phyloP scores from a whole-genome alignment of 2,113 vertebrate species.

The Procavia capensis region DNA sequence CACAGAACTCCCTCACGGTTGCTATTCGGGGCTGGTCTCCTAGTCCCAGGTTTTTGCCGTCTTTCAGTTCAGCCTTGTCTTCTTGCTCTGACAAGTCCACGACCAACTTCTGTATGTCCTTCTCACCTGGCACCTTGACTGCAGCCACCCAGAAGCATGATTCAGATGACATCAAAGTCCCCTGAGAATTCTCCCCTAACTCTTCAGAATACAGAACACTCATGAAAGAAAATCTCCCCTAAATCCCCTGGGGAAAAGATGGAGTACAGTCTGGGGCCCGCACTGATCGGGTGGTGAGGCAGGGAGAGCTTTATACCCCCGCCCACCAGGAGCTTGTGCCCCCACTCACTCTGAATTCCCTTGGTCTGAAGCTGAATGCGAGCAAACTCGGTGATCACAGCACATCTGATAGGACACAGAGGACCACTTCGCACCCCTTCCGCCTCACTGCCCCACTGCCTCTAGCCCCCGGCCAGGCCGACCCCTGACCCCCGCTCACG shows the following conservation, averaged over 20 bases:
- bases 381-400: constrained; percentile 94
- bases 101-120: constrained; percentile 84
- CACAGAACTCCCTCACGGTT: constrained; percentile 86
- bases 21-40: constrained; percentile 69
- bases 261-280: background rate
- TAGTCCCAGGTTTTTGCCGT: constrained; percentile 44
- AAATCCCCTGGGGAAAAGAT: background rate
- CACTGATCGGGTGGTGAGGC: background rate
- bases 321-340: background rate
- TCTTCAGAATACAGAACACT: background rate
- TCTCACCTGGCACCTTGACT: constrained; percentile 91
- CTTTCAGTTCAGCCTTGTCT: constrained; percentile 49
- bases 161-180: background rate
- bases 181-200: background rate
- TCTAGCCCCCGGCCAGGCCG: background rate
- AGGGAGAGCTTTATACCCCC: background rate
- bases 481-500: constrained; percentile 87
- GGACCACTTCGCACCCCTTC: background rate
- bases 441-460: background rate
- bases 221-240: background rate
- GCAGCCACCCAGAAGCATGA: constrained; percentile 68
- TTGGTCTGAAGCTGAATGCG: constrained; percentile 89
- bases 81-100: constrained; percentile 84
- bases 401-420: constrained; percentile 87
- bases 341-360: constrained; percentile 87